Evolutionary conservation across 2,888 invertebrate genomes (phyloP).

Genomic region (Agrotis exclamationis): DNA sequence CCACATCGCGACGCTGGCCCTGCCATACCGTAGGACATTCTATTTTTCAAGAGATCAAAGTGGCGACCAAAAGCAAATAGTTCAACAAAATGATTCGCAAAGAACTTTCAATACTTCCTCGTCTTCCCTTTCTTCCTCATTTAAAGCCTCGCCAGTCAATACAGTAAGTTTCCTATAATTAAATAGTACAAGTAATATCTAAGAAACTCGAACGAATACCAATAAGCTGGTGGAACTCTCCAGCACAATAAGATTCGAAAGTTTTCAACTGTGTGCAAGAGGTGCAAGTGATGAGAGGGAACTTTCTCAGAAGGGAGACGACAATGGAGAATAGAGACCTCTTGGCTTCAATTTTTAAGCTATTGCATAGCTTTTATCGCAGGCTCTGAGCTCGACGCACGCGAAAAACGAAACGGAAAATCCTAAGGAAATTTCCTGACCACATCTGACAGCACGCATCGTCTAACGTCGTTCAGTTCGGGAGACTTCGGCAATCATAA

Average conservation of each 20-base stretch:
- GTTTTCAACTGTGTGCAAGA: slow-evolving; percentile 63
- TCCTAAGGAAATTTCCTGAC: too few species aligned
- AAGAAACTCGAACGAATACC: slow-evolving; percentile 68
- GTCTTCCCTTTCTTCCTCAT: background rate
- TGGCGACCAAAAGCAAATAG: too few species aligned
- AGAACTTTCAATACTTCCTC: background rate
- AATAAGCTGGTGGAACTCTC: slow-evolving; percentile 67
- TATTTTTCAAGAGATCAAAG: too few species aligned
- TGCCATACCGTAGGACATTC: too few species aligned
- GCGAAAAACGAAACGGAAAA: too few species aligned
- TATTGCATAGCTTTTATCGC: too few species aligned
- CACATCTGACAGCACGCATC: too few species aligned
- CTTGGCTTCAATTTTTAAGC: background rate
- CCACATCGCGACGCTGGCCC: too few species aligned
- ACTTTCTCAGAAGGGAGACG: background rate
- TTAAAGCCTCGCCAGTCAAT: slow-evolving; percentile 30
- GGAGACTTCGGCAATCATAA: too few species aligned
- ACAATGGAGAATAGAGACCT: rapidly evolving
- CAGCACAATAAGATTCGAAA: slow-evolving; percentile 75
- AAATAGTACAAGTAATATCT: slow-evolving; percentile 60
- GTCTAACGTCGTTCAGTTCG: too few species aligned
- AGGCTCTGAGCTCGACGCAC: too few species aligned
- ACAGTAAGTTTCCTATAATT: slow-evolving; percentile 53
- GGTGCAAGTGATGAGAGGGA: slow-evolving; percentile 45
- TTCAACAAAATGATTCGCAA: background rate